phyloP scores from a whole-genome alignment of 2,797 vertebrate genomes.

The Ctenopoma multispine region DNA sequence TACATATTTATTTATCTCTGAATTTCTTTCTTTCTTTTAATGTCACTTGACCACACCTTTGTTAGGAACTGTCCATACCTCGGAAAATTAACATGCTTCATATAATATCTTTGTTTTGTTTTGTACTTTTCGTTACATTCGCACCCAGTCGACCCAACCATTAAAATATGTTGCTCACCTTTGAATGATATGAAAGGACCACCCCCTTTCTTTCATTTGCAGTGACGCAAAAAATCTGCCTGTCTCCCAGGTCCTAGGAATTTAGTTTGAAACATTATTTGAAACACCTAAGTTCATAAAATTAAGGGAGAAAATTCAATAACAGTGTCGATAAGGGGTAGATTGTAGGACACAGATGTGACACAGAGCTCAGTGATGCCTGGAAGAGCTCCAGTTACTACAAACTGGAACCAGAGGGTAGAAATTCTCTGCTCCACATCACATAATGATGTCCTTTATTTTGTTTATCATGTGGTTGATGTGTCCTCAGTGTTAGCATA shows the following conservation, averaged over 20 bases:
- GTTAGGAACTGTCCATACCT: too few relatives aligned
- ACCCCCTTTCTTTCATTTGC: not conserved
- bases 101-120: not conserved
- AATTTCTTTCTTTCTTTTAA: too few relatives aligned
- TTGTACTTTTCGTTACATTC: not conserved
- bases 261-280: not conserved
- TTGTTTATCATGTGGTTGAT: conserved; percentile 42
- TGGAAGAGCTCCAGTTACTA: conserved; percentile 21
- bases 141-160: not conserved
- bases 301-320: conserved; percentile 24
- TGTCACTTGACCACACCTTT: too few relatives aligned
- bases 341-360: conserved; percentile 1
- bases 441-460: conserved; percentile 37
- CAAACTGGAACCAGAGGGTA: conserved; percentile 29
- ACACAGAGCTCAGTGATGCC: conserved; percentile 7
- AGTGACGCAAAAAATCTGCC: not conserved
- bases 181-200: too few relatives aligned
- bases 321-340: not conserved
- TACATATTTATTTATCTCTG: too few relatives aligned
- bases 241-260: not conserved
- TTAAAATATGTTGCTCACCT: not conserved
- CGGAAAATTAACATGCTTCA: too few relatives aligned
- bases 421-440: conserved; percentile 14
- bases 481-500: conserved; percentile 22
- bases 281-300: not conserved